These are phyloP conservation scores for Apeltes quadracus DNA, from an alignment of 2,113 vertebrate genomes.

Conservation along the genomic window DNA sequence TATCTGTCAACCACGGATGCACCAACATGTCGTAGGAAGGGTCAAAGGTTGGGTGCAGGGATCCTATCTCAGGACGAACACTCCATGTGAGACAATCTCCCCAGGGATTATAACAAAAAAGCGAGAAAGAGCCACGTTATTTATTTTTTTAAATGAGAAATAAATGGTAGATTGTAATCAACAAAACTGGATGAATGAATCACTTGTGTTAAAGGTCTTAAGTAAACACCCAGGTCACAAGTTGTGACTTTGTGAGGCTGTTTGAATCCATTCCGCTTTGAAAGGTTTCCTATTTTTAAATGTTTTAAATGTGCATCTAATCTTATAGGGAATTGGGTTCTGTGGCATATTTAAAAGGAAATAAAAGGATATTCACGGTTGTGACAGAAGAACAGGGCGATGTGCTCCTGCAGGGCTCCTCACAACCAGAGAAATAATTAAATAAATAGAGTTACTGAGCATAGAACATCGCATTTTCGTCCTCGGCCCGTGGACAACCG, in stretches of 20 bases:
- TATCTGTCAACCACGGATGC: constrained; percentile 30
- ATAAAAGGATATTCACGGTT: constrained; percentile 22
- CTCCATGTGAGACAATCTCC: constrained; percentile 7
- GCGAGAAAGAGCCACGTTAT: constrained; percentile 9
- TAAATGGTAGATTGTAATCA: constrained; percentile 25
- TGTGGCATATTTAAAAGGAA: constrained; percentile 35
- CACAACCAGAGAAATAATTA: constrained; percentile 67
- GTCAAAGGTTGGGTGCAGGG: constrained; percentile 52
- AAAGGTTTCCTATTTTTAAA: constrained; percentile 16
- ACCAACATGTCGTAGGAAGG: constrained; percentile 12
- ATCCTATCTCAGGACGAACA: constrained; percentile 39
- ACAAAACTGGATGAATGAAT: constrained; percentile 1
- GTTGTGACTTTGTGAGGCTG: constrained; percentile 29
- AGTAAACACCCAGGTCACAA: constrained; percentile 11
- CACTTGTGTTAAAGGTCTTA: constrained; percentile 3
- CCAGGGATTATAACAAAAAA: background rate
- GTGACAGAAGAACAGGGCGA: constrained; percentile 23
- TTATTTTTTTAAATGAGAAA: constrained; percentile 11
- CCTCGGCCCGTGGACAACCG: constrained; percentile 72
- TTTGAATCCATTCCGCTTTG: constrained; percentile 24
- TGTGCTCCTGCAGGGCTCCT: constrained; percentile 59
- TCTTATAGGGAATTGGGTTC: constrained; percentile 43
- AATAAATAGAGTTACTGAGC: constrained; percentile 69
- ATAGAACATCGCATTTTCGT: constrained; percentile 72
- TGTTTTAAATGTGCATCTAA: constrained; percentile 5